Percentiles rank a stretch among this genome's conserved stretches.
Evolutionary conservation across 1,140 invertebrate species (phyloP).

Genomic region (Trichogramma pretiosum): DNA sequence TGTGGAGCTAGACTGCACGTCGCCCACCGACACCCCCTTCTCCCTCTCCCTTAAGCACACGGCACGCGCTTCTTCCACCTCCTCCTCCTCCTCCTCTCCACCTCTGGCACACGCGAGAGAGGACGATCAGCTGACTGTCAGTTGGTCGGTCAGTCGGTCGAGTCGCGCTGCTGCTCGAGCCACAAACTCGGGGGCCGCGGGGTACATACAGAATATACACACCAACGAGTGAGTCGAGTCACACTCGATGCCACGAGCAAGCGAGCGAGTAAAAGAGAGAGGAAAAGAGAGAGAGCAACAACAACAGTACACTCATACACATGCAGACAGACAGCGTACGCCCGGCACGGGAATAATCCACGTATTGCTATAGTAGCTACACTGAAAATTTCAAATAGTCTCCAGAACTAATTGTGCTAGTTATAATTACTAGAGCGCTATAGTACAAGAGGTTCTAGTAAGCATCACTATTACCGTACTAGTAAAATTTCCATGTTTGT

Average conservation of each 20-base stretch:
- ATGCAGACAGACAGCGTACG: no score
- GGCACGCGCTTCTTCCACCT: no score
- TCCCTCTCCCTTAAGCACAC: conserved; percentile 15
- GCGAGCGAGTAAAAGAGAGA: conserved; percentile 4
- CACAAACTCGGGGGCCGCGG: conserved; percentile 22
- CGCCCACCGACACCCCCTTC: conserved; percentile 23
- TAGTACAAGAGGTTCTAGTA: no score
- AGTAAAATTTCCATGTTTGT: no score
- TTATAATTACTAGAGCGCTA: no score
- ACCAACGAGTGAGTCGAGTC: neutral
- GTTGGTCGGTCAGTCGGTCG: conserved; percentile 15
- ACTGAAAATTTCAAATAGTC: no score
- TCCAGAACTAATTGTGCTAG: no score
- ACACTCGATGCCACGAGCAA: neutral
- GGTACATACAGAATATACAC: conserved; percentile 4
- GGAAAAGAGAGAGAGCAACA: conserved; percentile 1
- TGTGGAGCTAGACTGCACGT: conserved; percentile 32
- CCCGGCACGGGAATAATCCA: conserved; percentile 1
- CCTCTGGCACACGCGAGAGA: neutral
- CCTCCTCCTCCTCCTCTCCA: conserved; percentile 14
- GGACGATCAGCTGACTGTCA: conserved; percentile 37
- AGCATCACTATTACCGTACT: no score
- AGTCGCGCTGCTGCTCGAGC: conserved; percentile 30
- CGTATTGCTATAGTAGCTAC: no score
- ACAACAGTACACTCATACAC: no score